These are phyloP conservation scores for Holothuria scabra DNA, from an alignment of 53 echinoderm and acorn worm species.

Conservation along the genomic window DNA sequence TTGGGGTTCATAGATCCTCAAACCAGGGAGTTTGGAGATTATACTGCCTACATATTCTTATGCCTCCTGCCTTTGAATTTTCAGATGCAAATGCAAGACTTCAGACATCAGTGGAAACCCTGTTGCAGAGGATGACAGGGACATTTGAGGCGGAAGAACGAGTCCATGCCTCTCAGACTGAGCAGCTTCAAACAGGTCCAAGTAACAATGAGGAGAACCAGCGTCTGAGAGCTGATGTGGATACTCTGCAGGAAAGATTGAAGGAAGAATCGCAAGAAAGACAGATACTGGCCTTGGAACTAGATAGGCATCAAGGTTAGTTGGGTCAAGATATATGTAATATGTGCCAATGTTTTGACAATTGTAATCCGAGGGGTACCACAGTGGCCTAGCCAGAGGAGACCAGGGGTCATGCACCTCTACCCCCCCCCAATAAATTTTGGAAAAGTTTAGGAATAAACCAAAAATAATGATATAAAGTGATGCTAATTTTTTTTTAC, in stretches of 20 bases:
- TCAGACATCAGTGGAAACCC: constrained; percentile 79
- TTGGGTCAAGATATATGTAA: background rate
- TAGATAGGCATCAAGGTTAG: constrained; percentile 87
- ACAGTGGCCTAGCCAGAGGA: too few species aligned
- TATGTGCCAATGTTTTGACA: too few species aligned
- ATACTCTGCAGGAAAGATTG: constrained; percentile 66
- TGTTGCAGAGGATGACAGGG: constrained; percentile 79
- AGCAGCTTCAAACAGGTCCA: constrained; percentile 57
- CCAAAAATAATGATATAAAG: too few species aligned
- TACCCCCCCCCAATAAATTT: too few species aligned
- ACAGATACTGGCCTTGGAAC: constrained; percentile 77
- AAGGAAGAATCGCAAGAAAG: constrained; percentile 77
- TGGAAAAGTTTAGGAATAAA: too few species aligned
- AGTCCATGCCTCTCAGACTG: constrained; percentile 66
- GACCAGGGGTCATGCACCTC: too few species aligned
- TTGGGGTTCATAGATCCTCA: too few species aligned
- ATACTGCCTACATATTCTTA: too few species aligned
- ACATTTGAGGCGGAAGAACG: constrained; percentile 69
- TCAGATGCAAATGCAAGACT: constrained; percentile 80
- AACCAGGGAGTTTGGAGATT: too few species aligned
- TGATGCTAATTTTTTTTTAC: too few species aligned
- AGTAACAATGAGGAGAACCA: constrained; percentile 67
- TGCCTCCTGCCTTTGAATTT: background rate
- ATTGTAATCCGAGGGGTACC: too few species aligned
- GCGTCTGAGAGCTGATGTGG: constrained; percentile 63